Evolutionary conservation across 2,888 invertebrate species (phyloP).

Genomic region (Thumatha senex): DNA sequence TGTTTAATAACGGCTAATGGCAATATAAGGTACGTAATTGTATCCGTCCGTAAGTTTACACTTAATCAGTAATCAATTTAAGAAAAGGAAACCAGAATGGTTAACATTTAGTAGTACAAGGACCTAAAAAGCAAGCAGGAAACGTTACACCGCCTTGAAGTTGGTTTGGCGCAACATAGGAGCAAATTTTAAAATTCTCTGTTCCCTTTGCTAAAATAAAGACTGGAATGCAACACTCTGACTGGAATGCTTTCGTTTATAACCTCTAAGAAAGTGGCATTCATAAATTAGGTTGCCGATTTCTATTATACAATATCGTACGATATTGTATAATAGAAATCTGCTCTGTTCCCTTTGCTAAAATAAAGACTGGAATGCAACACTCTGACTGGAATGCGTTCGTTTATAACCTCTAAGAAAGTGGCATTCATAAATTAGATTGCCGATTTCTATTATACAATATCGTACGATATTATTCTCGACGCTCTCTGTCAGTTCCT

Average conservation of each 20-base stretch:
- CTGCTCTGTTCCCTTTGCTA: neutral
- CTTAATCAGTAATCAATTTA: neutral
- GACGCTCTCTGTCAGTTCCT: too few species aligned
- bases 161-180: neutral
- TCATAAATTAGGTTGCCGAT: too few species aligned
- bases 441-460: too few species aligned
- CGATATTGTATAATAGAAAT: neutral
- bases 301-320: too few species aligned
- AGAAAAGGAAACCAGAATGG: neutral
- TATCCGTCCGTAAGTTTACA: constrained; percentile 11
- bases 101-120: constrained; percentile 1
- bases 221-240: neutral
- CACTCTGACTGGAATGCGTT: too few species aligned
- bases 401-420: too few species aligned
- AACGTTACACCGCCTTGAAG: neutral
- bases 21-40: constrained; percentile 6
- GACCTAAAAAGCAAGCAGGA: neutral
- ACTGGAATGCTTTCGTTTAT: too few species aligned
- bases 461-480: too few species aligned
- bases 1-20: constrained; percentile 4
- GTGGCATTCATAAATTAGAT: too few species aligned
- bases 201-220: neutral
- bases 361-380: neutral
- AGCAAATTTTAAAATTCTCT: neutral
- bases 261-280: too few species aligned